Conservation (phyloP, 2,888 invertebrate species). For the Clostera curtula region DNA sequence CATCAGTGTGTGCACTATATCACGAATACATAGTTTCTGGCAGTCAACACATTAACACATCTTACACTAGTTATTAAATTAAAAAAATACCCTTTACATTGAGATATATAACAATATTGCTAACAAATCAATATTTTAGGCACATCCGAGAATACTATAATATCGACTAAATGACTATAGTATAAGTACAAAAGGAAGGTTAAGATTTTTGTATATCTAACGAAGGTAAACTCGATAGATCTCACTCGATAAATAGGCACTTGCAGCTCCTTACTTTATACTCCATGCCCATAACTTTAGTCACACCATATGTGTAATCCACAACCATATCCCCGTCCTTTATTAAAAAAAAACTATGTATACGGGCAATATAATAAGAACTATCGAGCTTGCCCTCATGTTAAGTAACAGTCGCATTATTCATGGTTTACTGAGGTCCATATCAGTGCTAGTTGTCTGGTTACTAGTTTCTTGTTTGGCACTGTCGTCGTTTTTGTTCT, state of each 20-base stretch:
- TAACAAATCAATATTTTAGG: conserved; percentile 61
- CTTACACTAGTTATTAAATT: conserved; percentile 23
- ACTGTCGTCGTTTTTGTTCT: conserved; percentile 42
- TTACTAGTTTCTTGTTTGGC: conserved; percentile 57
- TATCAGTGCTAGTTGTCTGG: conserved; percentile 33
- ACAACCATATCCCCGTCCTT: too few species aligned
- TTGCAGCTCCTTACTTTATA: too few species aligned
- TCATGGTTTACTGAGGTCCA: conserved; percentile 58
- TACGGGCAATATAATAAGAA: too few species aligned
- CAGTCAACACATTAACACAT: conserved; percentile 20
- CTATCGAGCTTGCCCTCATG: too few species aligned
- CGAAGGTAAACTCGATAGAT: conserved; percentile 33
- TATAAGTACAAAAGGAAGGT: conserved; percentile 68
- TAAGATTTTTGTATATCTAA: conserved; percentile 52
- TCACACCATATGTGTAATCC: too few species aligned
- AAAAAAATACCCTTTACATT: conserved; percentile 26
- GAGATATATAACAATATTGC: conserved; percentile 42
- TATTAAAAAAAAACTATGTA: too few species aligned
- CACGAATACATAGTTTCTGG: conserved; percentile 18
- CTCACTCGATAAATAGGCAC: too few species aligned
- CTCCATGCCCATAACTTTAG: too few species aligned
- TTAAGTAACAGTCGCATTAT: conserved; percentile 20
- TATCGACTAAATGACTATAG: conserved; percentile 46
- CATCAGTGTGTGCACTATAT: conserved; percentile 12
- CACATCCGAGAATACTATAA: conserved; percentile 62